Conservation (phyloP, 2,113 vertebrate genomes). For the Paradoxurus hermaphroditus region DNA sequence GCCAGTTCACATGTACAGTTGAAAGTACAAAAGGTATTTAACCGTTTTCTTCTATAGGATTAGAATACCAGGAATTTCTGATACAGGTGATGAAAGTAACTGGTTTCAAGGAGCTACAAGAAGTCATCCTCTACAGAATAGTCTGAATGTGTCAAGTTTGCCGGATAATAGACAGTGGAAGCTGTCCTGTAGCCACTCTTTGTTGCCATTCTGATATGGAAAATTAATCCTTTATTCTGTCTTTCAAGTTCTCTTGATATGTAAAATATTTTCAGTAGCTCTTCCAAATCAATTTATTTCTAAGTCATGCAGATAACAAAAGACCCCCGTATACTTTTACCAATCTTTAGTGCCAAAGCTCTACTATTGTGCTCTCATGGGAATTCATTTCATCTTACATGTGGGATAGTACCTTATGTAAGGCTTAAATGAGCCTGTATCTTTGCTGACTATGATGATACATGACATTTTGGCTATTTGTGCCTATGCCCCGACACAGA, state of each 20-base stretch:
- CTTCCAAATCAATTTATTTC: neutral
- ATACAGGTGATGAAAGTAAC: neutral
- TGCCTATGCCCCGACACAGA: neutral
- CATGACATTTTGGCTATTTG: neutral
- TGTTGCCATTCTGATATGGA: neutral
- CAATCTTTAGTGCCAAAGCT: fast-evolving
- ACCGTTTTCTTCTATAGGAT: neutral
- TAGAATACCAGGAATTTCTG: neutral
- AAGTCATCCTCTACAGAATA: neutral
- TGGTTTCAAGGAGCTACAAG: neutral
- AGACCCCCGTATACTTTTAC: neutral
- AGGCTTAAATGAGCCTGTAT: neutral
- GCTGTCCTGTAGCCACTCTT: fast-evolving
- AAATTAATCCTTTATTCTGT: neutral
- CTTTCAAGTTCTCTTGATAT: neutral
- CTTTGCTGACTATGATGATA: neutral
- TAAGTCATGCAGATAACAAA: neutral
- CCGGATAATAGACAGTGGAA: neutral
- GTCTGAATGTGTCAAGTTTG: neutral
- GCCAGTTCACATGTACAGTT: neutral
- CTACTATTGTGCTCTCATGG: neutral
- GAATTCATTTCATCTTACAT: neutral
- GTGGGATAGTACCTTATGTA: neutral
- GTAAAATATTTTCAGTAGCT: neutral
- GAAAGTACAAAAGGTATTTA: neutral